Evolutionary conservation across 2,113 vertebrate genomes (phyloP).

Genomic region (Cryptomyrus ogoouensis): DNA sequence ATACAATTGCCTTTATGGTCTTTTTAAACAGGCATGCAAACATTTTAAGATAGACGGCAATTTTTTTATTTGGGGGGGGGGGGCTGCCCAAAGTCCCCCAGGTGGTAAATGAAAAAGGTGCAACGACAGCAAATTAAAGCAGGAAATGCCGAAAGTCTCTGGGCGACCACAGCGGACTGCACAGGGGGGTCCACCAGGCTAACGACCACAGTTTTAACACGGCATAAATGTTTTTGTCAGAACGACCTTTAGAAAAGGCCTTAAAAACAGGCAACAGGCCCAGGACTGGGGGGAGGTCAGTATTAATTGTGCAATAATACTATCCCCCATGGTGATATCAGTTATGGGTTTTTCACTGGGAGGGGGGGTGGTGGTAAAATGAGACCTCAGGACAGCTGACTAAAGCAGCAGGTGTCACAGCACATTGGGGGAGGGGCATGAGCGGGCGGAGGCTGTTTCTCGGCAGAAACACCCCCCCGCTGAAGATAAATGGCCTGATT

Average conservation of each 20-base stretch:
- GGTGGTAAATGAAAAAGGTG: not conserved
- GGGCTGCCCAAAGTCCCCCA: not conserved
- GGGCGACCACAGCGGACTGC: not conserved
- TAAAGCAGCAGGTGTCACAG: not conserved
- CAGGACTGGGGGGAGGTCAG: not conserved
- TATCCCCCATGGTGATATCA: not conserved
- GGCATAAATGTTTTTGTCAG: not conserved
- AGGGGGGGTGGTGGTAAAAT: not conserved
- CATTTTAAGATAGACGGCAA: not conserved
- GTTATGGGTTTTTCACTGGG: not conserved
- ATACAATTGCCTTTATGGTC: not conserved
- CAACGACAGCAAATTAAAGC: conserved; percentile 46
- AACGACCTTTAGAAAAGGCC: not conserved
- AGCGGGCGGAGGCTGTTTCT: not conserved
- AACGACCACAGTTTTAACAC: not conserved
- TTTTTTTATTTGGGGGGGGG: not conserved
- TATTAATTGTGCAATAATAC: not conserved
- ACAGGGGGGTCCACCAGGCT: not conserved
- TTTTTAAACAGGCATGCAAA: not conserved
- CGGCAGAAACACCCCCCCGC: not conserved
- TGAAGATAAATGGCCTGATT: not conserved
- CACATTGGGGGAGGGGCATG: not conserved
- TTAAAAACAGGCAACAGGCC: not conserved
- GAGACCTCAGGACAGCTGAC: not conserved
- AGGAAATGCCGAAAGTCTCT: not conserved